Evolutionary conservation across 2,113 vertebrate genomes (phyloP).

Genomic region (Brachyistius frenatus): DNA sequence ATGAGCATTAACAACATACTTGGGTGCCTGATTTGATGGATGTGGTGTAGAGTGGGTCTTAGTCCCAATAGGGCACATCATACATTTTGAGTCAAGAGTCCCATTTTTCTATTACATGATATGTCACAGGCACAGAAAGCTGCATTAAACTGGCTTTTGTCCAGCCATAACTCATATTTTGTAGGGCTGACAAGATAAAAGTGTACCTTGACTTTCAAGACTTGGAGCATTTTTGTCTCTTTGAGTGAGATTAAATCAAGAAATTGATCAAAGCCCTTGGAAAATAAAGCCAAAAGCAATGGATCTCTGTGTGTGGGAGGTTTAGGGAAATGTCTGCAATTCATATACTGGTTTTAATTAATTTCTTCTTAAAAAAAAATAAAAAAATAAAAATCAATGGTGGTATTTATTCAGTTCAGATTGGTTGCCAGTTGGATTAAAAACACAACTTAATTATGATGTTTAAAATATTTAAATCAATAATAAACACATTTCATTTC

Average conservation of each 20-base stretch:
- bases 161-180: slow-evolving; percentile 72
- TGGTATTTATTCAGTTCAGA: not conserved
- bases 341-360: slow-evolving; percentile 13
- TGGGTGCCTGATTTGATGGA: slow-evolving; percentile 71
- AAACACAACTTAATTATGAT: not conserved
- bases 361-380: not conserved
- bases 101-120: slow-evolving; percentile 69
- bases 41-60: slow-evolving; percentile 47
- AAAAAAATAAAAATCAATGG: slow-evolving; percentile 4
- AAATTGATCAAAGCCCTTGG: slow-evolving; percentile 66
- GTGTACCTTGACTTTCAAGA: slow-evolving; percentile 70
- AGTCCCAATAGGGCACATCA: slow-evolving; percentile 55
- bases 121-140: slow-evolving; percentile 65
- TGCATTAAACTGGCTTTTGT: slow-evolving; percentile 71
- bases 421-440: not conserved
- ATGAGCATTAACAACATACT: slow-evolving; percentile 69
- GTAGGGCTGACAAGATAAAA: slow-evolving; percentile 71
- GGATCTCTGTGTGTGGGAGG: slow-evolving; percentile 9
- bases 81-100: slow-evolving; percentile 59
- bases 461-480: no score
- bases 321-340: slow-evolving; percentile 21
- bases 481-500: not conserved
- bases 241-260: slow-evolving; percentile 71
- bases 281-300: slow-evolving; percentile 40
- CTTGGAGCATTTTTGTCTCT: slow-evolving; percentile 47